Conservation (phyloP, 2,113 vertebrate genomes). For the Psephotus haematonotus region DNA sequence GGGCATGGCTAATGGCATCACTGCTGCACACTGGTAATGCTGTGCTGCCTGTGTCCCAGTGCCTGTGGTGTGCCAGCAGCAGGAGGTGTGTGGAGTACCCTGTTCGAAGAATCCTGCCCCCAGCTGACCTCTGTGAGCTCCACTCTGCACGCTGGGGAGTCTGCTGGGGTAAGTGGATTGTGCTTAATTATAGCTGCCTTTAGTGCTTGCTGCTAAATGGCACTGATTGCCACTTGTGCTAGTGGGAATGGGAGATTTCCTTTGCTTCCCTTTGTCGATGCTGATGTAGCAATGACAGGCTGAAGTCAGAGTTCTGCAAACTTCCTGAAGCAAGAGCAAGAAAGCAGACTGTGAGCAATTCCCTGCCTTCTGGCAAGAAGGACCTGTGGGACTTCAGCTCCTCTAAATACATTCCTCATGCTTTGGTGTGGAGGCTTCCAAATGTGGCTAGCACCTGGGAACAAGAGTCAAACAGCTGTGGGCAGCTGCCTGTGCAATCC, state of each 20-base stretch:
- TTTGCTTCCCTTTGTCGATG: not conserved
- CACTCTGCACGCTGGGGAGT: conserved; percentile 91
- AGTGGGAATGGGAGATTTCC: not conserved
- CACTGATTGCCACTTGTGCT: fast-evolving
- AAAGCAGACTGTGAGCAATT: not conserved
- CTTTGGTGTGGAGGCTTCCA: not conserved
- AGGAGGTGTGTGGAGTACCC: conserved; percentile 86
- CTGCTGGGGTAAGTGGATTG: conserved; percentile 87
- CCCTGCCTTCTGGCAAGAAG: not conserved
- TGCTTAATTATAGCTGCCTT: not conserved
- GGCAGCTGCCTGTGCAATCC: not conserved
- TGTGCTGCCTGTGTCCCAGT: conserved; percentile 72
- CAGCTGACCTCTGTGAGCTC: conserved; percentile 79
- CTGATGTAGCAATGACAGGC: not conserved
- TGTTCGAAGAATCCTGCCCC: conserved; percentile 81
- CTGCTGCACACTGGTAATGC: fast-evolving
- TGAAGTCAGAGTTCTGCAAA: not conserved
- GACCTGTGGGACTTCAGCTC: not conserved
- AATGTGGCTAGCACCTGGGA: not conserved
- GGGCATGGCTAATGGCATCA: fast-evolving
- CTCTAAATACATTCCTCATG: not conserved
- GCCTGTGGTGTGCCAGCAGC: conserved; percentile 88
- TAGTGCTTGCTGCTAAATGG: not conserved
- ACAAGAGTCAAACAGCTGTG: not conserved
- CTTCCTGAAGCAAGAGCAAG: not conserved